Base-by-base conservation (phyloP, 1,140 invertebrate species). In the Thereuonema tuberculata region DNA sequence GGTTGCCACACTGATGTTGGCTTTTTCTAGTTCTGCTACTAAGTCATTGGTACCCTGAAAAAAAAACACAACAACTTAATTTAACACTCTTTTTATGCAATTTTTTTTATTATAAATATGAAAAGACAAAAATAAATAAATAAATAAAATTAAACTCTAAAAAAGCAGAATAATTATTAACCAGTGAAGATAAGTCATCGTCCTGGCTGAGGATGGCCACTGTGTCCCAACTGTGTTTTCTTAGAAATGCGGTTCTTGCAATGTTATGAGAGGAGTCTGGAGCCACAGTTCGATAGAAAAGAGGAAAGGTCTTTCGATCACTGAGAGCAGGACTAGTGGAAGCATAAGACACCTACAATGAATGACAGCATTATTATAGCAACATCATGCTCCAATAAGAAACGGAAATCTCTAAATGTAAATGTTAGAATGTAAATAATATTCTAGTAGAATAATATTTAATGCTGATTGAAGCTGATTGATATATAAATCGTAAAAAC, bases 261-360 rank as follows among this genome's bases (percentile, higher is more conserved):
- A 82, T 79, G 69, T 92, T 91, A 71, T 92, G 87, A 12, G 89
- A 89, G 0, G 87, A 88, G 67, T 92, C 89, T 0, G 87, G 86
- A 1, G 87, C 83, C 0, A 89, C 87, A 0, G 89, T 89, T 46
- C 89, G 78, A 71, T 86, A 84, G 76, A 93, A 93, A n/a, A 88
- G 79, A 15, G 87, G 86, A 70, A 87, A 92, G 71, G 89, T 86
- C 17, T 81, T 81, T 15, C 86, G 79, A 71, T 92, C 87, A 57
- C 87, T 90, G 56, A 93, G 77, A 0, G 84, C 85, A 26, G 88
- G 88, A 1, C 87, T 89, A 29, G 84, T 89, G 0, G 87, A 86
- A 0, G 87, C 88, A 67, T 87, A 90, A 0, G 89, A 92, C 31
- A 93, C 84, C 85, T 87, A 71, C 49, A 68, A 69, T 48, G 56